phyloP scores from a whole-genome alignment of 1,140 invertebrate species.

The Oppia nitens region DNA sequence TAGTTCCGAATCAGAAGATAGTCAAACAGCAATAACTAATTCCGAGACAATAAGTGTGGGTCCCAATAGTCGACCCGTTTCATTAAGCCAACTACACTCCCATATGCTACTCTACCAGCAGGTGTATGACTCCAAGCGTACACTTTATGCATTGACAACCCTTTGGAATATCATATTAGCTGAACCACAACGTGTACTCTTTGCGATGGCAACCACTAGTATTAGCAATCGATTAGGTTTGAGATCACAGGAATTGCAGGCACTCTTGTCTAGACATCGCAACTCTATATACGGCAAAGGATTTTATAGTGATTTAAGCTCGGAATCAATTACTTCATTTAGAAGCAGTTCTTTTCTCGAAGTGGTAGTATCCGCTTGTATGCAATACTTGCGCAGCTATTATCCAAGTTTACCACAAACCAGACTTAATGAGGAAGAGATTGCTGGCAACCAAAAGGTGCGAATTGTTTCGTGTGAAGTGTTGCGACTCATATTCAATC shows the following conservation, averaged over 20 bases:
- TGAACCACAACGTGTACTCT: conserved; percentile 53
- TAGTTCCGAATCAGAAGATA: neutral
- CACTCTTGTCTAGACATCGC: conserved; percentile 52
- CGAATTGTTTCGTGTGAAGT: conserved; percentile 43
- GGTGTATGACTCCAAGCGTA: conserved; percentile 56
- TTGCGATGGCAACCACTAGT: conserved; percentile 47
- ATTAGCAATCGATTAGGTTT: conserved; percentile 33
- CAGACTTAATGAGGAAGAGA: conserved; percentile 47
- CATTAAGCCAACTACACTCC: conserved; percentile 49
- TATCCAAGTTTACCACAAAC: conserved; percentile 50
- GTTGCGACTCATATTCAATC: conserved; percentile 16
- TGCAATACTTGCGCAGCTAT: conserved; percentile 63
- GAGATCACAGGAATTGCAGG: conserved; percentile 34
- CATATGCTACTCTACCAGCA: conserved; percentile 65
- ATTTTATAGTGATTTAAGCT: conserved; percentile 47
- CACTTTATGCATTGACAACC: conserved; percentile 57
- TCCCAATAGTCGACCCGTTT: neutral
- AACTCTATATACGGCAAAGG: conserved; percentile 62
- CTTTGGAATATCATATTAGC: conserved; percentile 52
- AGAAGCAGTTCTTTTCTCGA: conserved; percentile 68
- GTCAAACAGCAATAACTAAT: conserved; percentile 2
- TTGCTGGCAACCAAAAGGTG: conserved; percentile 51
- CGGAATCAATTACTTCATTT: conserved; percentile 33
- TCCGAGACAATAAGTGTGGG: conserved; percentile 4
- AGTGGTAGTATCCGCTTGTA: conserved; percentile 53